Conservation (phyloP, 2,113 vertebrate species). For the Malurus alboscapulatus region DNA sequence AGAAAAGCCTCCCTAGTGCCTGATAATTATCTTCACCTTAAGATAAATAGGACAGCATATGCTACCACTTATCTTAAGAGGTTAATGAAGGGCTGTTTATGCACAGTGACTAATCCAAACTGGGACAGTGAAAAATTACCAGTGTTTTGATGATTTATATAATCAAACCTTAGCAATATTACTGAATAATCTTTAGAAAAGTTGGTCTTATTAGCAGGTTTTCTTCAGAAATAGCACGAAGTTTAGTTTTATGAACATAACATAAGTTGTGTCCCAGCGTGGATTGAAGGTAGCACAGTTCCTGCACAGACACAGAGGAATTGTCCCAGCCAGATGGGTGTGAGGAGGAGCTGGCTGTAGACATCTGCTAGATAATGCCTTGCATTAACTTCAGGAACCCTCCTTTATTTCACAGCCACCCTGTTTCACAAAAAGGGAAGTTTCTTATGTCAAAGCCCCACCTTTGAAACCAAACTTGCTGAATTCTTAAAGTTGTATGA, state of each 20-base stretch:
- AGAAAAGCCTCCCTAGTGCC: background rate
- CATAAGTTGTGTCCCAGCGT: background rate
- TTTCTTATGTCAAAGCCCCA: background rate
- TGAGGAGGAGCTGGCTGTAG: background rate
- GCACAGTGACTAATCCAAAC: background rate
- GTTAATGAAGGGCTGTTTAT: background rate
- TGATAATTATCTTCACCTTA: background rate
- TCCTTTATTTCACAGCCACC: background rate
- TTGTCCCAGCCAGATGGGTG: accelerated
- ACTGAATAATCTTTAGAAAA: background rate
- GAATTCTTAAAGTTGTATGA: background rate
- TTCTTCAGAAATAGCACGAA: background rate
- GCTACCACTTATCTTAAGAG: background rate
- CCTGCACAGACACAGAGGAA: background rate
- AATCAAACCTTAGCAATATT: background rate
- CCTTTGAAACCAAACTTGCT: background rate
- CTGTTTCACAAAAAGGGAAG: background rate
- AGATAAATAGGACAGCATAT: background rate
- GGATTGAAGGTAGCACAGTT: background rate
- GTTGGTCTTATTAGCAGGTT: background rate
- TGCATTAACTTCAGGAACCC: background rate
- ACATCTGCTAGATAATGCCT: background rate
- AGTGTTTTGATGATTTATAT: background rate
- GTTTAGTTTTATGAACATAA: background rate
- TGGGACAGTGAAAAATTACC: background rate